Evolutionary conservation across 2,113 vertebrate genomes (phyloP).

Genomic region (Syngnathus typhle): DNA sequence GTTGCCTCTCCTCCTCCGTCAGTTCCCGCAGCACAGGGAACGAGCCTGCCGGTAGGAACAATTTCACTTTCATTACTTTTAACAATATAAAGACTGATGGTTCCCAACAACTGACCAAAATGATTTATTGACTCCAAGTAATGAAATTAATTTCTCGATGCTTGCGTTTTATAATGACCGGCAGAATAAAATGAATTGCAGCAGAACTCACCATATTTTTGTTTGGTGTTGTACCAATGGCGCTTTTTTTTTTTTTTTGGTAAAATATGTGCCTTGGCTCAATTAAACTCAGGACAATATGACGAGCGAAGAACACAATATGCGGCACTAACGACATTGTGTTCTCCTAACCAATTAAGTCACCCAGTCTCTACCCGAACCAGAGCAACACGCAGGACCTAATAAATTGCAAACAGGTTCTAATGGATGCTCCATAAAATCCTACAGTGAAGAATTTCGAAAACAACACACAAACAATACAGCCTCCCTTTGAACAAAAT

Average conservation of each 20-base stretch:
- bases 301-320: background rate
- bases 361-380: conserved; percentile 48
- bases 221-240: no score
- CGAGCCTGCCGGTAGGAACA: conserved; percentile 22
- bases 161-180: no score
- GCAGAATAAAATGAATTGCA: no score
- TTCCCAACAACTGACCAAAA: no score
- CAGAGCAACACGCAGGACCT: conserved; percentile 42
- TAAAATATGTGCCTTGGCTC: background rate
- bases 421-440: conserved; percentile 56
- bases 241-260: background rate
- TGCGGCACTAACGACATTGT: background rate
- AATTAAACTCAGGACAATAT: background rate
- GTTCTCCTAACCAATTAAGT: conserved; percentile 27
- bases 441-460: conserved; percentile 49
- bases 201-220: no score
- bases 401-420: conserved; percentile 52
- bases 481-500: conserved; percentile 62
- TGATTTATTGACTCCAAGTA: no score
- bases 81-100: background rate
- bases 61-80: background rate
- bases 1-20: conserved; percentile 95
- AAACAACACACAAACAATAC: conserved; percentile 55
- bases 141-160: no score
- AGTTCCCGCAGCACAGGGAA: conserved; percentile 75